Evolutionary conservation across 2,888 invertebrate genomes (phyloP), one percentile per base, ranked within the genome.

Genomic region (Sinhomidia bicolor): DNA sequence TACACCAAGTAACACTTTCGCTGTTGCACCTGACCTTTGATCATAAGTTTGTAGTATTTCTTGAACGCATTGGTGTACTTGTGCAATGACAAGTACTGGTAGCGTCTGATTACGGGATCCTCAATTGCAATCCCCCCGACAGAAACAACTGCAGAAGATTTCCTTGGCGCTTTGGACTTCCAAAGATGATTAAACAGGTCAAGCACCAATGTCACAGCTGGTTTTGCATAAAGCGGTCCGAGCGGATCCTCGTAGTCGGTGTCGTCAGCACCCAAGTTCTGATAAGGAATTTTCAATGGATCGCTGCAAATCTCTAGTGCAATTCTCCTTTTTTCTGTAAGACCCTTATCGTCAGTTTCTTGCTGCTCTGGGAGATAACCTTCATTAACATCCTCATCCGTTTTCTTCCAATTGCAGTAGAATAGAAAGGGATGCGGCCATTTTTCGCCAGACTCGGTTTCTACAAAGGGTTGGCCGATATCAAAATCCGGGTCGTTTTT

Each of bases 351-450:
- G 4, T 60, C 29, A 0, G 44, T 36, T 36, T 3, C 17, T 1
- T 23, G 14, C 12, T 44, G n/a, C 2, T 71, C 14, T 14, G 14
- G 74, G 1, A 57, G 36, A 36, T 85, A 85, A 6, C 20, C 14
- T n/a, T 68, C 79, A 41, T 86, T 79, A 14, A 51, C 41, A 12
- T 54, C 26, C 17, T 54, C 54, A 0, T 86, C 86, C 1, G 54
- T 12, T 41, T 44, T 6, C 54, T 86, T 86, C 68, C 78, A 86
- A 68, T 86, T 71, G 71, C 80, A 86, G 71, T 86, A 86, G 36
- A 32, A 44, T 5, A 44, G 41, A 44, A 36, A 86, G 0, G 86
- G 86, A 47, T 86, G 23, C 0, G 86, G 86, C 86, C 86, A 86
- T 41, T 68, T 71, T 0, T 68, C 86, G 10, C 44, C 29, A 14